Conservation (phyloP, 1,140 invertebrate species). For the Dendrolimus punctatus region DNA sequence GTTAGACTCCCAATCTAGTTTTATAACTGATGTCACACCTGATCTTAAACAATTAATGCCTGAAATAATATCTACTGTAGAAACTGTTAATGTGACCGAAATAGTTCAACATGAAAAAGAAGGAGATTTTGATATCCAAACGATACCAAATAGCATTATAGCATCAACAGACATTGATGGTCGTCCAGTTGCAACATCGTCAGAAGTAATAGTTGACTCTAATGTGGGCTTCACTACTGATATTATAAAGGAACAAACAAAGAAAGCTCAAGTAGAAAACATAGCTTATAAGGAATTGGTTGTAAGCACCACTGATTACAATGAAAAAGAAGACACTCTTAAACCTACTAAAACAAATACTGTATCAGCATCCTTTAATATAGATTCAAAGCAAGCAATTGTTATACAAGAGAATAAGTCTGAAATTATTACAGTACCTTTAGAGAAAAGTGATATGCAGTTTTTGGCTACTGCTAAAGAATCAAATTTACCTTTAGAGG, state of each 20-base stretch:
- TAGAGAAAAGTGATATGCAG: slow-evolving; percentile 15
- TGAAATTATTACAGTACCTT: slow-evolving; percentile 23
- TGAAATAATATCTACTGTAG: slow-evolving; percentile 31
- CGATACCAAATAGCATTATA: slow-evolving; percentile 19
- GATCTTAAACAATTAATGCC: slow-evolving; percentile 26
- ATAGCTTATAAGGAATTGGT: slow-evolving; percentile 38
- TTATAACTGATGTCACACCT: slow-evolving; percentile 25
- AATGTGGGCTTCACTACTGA: slow-evolving; percentile 25
- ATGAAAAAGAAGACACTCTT: slow-evolving; percentile 47
- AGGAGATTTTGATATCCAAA: slow-evolving; percentile 22
- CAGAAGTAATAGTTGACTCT: slow-evolving; percentile 36
- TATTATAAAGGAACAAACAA: slow-evolving; percentile 8
- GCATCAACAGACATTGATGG: slow-evolving; percentile 28
- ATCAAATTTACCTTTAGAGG: slow-evolving; percentile 27
- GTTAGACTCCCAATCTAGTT: slow-evolving; percentile 39
- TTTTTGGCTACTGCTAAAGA: slow-evolving; percentile 19
- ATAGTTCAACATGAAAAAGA: slow-evolving; percentile 48
- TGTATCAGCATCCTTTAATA: slow-evolving; percentile 24
- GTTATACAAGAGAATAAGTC: slow-evolving; percentile 35
- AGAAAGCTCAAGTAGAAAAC: slow-evolving; percentile 39
- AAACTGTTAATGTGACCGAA: slow-evolving; percentile 39
- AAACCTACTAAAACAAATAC: slow-evolving; percentile 14
- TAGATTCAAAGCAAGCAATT: slow-evolving; percentile 37
- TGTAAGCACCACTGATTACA: slow-evolving; percentile 35
- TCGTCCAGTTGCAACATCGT: slow-evolving; percentile 38